Evolutionary conservation across 1,140 invertebrate genomes (phyloP).

Genomic region (Oncopodura yosiiana): DNA sequence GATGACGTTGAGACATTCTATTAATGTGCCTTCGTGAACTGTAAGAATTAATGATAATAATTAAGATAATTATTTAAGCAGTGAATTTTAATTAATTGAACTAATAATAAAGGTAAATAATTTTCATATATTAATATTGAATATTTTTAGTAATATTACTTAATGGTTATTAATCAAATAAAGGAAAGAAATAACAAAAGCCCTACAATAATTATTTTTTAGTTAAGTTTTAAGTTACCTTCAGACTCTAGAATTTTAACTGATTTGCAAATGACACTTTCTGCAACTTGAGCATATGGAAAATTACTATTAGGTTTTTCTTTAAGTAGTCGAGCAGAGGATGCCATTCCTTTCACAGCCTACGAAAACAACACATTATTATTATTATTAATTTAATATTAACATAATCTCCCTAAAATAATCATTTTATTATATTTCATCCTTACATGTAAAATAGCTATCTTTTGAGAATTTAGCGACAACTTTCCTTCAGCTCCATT

Average conservation of each 20-base stretch:
- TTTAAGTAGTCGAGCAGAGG: not conserved
- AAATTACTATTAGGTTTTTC: too few species aligned
- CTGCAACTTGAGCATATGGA: not conserved
- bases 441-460: constrained; percentile 68
- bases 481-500: constrained; percentile 87
- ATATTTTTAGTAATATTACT: not conserved
- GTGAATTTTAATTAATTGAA: constrained; percentile 1
- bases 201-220: too few species aligned
- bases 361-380: not conserved
- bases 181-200: too few species aligned
- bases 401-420: not conserved
- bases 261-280: constrained; percentile 14
- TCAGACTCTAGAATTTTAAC: constrained; percentile 73
- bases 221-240: constrained; percentile 39
- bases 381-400: not conserved
- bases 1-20: constrained; percentile 68
- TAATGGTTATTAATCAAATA: not conserved
- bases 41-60: constrained; percentile 35
- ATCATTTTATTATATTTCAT: not conserved
- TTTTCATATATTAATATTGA: not conserved
- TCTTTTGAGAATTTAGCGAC: constrained; percentile 74
- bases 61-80: too few species aligned
- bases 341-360: constrained; percentile 5
- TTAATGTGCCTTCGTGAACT: constrained; percentile 83
- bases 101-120: not conserved